Percentiles rank a stretch among this genome's conserved stretches.
These are phyloP conservation scores for Anthrax anthrax DNA, from an alignment of 2,888 invertebrate species.

Conservation along the genomic window DNA sequence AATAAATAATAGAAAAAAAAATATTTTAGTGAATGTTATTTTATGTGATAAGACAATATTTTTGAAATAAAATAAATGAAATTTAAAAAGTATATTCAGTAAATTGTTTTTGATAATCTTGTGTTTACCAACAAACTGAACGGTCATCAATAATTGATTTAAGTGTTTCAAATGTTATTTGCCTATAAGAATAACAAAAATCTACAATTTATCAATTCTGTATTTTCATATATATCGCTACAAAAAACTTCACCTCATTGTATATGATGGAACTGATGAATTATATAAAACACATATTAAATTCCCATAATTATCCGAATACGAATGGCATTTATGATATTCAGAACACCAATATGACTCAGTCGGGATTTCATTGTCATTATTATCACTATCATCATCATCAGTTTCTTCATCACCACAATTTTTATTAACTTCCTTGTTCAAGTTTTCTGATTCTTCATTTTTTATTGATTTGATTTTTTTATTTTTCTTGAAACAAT, in stretches of 20 bases:
- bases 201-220: too few relatives aligned
- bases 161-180: constrained; percentile 9
- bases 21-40: too few relatives aligned
- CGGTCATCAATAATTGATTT: constrained; percentile 6
- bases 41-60: too few relatives aligned
- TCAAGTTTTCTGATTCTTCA: constrained; percentile 18
- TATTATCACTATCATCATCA: constrained; percentile 6
- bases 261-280: constrained; percentile 56
- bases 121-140: constrained; percentile 9
- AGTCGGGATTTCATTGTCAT: not conserved
- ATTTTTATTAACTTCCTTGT: constrained; percentile 13
- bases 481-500: constrained; percentile 23
- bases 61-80: too few relatives aligned
- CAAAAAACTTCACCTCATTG: constrained; percentile 57
- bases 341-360: constrained; percentile 77
- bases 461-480: not conserved
- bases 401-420: not conserved
- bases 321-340: constrained; percentile 72
- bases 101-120: too few relatives aligned
- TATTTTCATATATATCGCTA: too few relatives aligned
- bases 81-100: too few relatives aligned
- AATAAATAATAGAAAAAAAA: too few relatives aligned
- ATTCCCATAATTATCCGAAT: constrained; percentile 44
- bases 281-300: constrained; percentile 61
- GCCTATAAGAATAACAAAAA: constrained; percentile 2